Evolutionary conservation across 2,797 vertebrate species (phyloP).

Genomic region (Platalea minor): DNA sequence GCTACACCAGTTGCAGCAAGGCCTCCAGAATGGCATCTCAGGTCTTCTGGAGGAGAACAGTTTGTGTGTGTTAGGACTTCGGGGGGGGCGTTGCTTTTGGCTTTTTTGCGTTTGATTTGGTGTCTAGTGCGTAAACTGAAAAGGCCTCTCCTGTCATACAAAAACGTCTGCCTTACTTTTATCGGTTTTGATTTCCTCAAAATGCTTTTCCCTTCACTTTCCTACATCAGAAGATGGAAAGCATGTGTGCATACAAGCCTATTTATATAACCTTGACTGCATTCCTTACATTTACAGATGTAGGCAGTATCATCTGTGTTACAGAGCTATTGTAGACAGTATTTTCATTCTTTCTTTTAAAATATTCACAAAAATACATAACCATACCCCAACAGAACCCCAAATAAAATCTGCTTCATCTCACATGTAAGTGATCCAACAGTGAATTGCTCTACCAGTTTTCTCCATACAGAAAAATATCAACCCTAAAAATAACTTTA

Average conservation of each 20-base stretch:
- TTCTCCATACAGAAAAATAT: neutral
- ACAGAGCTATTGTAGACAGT: neutral
- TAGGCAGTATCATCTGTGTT: neutral
- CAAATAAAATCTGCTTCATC: neutral
- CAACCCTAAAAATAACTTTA: neutral
- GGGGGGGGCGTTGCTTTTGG: neutral
- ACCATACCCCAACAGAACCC: neutral
- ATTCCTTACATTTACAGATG: neutral
- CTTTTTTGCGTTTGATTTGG: neutral
- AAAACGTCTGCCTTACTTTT: neutral
- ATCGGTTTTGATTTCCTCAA: neutral
- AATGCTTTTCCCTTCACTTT: neutral
- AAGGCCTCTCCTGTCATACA: neutral
- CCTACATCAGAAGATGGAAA: neutral
- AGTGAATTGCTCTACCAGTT: neutral
- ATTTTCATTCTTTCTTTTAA: neutral
- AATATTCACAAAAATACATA: neutral
- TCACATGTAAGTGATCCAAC: neutral
- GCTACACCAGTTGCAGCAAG: neutral
- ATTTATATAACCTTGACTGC: neutral
- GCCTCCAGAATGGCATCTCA: neutral
- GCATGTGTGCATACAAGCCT: rapidly evolving
- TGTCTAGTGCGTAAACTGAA: neutral
- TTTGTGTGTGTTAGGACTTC: no score
- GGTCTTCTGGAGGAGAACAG: neutral